phyloP scores from a whole-genome alignment of 2,113 vertebrate species.

The Bostrychus sinensis region DNA sequence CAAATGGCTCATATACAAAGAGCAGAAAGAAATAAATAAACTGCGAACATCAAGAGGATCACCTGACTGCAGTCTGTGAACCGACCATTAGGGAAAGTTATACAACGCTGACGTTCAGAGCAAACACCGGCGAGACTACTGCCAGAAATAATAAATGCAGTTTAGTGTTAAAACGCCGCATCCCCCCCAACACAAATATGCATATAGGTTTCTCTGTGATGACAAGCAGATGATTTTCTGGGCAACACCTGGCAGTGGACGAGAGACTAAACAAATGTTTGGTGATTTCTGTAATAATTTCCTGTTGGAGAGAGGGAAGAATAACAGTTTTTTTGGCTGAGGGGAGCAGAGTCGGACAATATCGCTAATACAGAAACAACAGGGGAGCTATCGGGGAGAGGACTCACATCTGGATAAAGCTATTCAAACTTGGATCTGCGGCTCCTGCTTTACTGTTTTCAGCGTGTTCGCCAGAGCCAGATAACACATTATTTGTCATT shows the following conservation, averaged over 20 bases:
- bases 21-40: conserved; percentile 12
- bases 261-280: conserved; percentile 56
- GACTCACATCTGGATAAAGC: conserved; percentile 44
- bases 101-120: conserved; percentile 29
- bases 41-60: conserved; percentile 1
- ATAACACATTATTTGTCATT: conserved; percentile 34
- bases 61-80: conserved; percentile 22
- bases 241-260: conserved; percentile 25
- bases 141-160: conserved; percentile 52
- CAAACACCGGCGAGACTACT: conserved; percentile 28
- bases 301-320: conserved; percentile 55
- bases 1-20: not conserved
- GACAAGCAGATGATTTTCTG: conserved; percentile 49
- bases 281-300: conserved; percentile 58
- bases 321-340: conserved; percentile 37
- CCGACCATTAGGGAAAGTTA: conserved; percentile 22
- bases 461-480: conserved; percentile 44
- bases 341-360: conserved; percentile 3
- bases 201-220: conserved; percentile 28
- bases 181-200: conserved; percentile 44
- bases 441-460: conserved; percentile 33
- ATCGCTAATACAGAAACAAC: conserved; percentile 13
- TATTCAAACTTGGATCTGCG: conserved; percentile 40
- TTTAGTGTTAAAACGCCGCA: conserved; percentile 29
- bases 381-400: conserved; percentile 24